phyloP scores from a whole-genome alignment of 2,888 invertebrate genomes.

The Sipunculus nudus region DNA sequence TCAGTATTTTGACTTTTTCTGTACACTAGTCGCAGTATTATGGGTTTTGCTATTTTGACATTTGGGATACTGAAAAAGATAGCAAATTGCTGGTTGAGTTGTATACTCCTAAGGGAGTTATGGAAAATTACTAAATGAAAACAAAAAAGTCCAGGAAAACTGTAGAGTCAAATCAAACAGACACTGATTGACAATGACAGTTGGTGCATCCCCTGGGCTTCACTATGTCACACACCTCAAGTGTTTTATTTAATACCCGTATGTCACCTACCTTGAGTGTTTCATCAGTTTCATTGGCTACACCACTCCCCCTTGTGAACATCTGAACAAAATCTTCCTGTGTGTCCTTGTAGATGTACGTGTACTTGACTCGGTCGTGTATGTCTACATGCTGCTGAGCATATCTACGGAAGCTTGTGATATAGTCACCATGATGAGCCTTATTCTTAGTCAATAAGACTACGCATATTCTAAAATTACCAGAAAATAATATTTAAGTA shows the following conservation, averaged over 20 bases:
- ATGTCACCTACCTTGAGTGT: slow-evolving; percentile 45
- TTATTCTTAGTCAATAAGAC: slow-evolving; percentile 77
- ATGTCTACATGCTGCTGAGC: slow-evolving; percentile 70
- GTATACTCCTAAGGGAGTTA: no score
- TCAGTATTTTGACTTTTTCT: no score
- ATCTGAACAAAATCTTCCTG: slow-evolving; percentile 85
- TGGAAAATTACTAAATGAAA: no score
- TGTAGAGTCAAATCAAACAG: no score
- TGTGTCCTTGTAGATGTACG: slow-evolving; percentile 84
- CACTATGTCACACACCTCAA: background rate
- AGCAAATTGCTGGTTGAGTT: no score
- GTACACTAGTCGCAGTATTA: no score
- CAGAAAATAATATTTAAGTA: no score
- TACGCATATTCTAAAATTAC: slow-evolving; percentile 74
- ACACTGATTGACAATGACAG: no score
- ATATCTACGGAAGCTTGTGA: slow-evolving; percentile 78
- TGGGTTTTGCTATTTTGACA: no score
- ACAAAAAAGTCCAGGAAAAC: no score
- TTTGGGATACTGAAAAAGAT: no score
- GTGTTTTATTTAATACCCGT: background rate
- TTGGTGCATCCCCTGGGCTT: no score
- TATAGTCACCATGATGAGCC: slow-evolving; percentile 72
- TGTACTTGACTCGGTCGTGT: slow-evolving; percentile 77
- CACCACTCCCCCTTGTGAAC: slow-evolving; percentile 69
- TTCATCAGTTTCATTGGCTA: slow-evolving; percentile 30